phyloP scores from a whole-genome alignment of 2,113 vertebrate genomes.

The Phyllostomus discolor region DNA sequence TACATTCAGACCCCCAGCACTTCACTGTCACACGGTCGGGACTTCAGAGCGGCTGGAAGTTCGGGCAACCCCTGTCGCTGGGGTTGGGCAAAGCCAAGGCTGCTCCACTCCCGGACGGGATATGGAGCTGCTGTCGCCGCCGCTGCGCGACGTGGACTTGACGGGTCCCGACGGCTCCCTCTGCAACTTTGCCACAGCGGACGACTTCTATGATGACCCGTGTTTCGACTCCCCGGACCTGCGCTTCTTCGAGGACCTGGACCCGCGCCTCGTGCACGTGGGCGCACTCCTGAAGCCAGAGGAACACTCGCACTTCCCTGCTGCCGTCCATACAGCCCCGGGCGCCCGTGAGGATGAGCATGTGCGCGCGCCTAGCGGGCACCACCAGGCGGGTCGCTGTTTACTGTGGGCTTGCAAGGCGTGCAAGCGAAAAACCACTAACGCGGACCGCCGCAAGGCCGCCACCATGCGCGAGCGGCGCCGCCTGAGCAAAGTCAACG shows the following conservation, averaged over 20 bases:
- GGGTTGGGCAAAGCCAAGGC: not conserved
- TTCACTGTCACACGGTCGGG: not conserved
- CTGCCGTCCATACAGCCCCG: conserved; percentile 76
- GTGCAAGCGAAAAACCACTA: conserved; percentile 98
- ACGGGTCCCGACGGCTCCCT: conserved; percentile 89
- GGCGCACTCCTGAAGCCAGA: conserved; percentile 91
- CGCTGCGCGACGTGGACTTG: conserved; percentile 84
- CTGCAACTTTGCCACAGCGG: conserved; percentile 87
- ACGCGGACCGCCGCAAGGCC: conserved; percentile 94
- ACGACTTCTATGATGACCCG: conserved; percentile 97
- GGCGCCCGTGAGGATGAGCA: conserved; percentile 92
- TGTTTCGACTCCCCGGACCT: conserved; percentile 97
- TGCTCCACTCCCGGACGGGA: not conserved
- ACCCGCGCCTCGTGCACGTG: conserved; percentile 94
- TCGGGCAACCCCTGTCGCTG: not conserved
- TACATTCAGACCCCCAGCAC: not conserved
- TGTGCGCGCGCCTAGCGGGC: conserved; percentile 94
- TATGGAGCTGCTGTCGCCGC: conserved; percentile 67
- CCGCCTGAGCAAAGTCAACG: conserved; percentile 96
- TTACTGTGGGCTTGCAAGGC: conserved; percentile 98
- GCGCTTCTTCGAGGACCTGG: conserved; percentile 98
- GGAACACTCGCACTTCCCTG: conserved; percentile 84
- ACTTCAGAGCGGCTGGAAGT: not conserved
- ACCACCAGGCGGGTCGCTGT: conserved; percentile 96
- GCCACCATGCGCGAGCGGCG: conserved; percentile 96